Evolutionary conservation across 2,888 invertebrate genomes (phyloP).

Genomic region (Clitarchus hookeri): DNA sequence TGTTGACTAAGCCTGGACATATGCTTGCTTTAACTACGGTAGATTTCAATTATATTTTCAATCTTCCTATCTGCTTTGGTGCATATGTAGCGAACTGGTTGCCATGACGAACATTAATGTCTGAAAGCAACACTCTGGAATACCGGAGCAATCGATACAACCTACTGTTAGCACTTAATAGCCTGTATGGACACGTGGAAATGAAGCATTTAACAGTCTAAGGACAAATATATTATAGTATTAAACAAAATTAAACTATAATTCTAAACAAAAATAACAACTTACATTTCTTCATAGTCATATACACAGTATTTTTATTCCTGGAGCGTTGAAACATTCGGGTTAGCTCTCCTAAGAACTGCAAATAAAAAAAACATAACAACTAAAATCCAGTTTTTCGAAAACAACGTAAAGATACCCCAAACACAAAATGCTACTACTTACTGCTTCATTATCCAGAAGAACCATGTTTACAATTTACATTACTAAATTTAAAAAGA

Average conservation of each 20-base stretch:
- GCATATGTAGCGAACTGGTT: too few species aligned
- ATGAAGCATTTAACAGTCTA: too few species aligned
- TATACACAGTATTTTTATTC: conserved; percentile 74
- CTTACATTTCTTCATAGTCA: conserved; percentile 95
- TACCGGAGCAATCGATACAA: too few species aligned
- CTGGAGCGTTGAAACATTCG: conserved; percentile 87
- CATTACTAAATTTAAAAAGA: neutral
- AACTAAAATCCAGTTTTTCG: conserved; percentile 17
- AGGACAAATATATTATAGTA: neutral
- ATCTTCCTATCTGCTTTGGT: too few species aligned
- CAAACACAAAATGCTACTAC: conserved; percentile 28
- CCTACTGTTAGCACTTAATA: neutral
- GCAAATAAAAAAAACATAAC: conserved; percentile 52
- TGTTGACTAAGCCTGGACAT: too few species aligned
- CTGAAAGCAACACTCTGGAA: too few species aligned
- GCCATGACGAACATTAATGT: too few species aligned
- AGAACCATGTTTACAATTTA: conserved; percentile 34
- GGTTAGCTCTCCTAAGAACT: conserved; percentile 84
- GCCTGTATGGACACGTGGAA: neutral
- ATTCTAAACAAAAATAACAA: conserved; percentile 16
- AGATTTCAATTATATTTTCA: too few species aligned
- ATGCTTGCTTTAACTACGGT: too few species aligned
- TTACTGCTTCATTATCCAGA: conserved; percentile 37
- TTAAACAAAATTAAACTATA: neutral
- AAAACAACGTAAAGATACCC: neutral